Conservation (phyloP, 2,113 vertebrate genomes). For the Hippotragus niger region DNA sequence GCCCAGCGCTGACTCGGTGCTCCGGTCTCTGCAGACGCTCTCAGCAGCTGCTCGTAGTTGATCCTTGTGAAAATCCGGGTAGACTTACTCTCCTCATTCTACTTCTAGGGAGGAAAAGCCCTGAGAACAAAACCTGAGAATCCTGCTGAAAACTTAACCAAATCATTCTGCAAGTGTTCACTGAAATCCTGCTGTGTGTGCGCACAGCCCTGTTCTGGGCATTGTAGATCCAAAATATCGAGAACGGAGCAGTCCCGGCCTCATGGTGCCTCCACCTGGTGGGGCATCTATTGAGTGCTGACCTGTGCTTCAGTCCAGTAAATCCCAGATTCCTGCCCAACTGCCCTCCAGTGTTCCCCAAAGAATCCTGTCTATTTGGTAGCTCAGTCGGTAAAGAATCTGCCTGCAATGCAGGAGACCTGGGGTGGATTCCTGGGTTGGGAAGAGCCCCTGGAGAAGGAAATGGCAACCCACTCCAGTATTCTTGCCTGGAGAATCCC, state of each 20-base stretch:
- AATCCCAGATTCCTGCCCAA: neutral
- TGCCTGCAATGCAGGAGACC: neutral
- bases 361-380: neutral
- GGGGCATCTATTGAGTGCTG: neutral
- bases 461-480: neutral
- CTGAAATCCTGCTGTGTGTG: neutral
- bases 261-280: rapidly evolving
- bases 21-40: neutral
- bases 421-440: neutral
- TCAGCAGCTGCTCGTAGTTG: neutral
- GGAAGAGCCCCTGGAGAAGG: neutral
- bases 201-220: neutral
- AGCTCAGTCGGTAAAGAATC: neutral
- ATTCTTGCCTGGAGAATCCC: neutral
- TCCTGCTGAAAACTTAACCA: neutral
- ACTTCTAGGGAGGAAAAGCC: too few relatives aligned
- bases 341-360: neutral
- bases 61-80: neutral
- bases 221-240: neutral
- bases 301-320: neutral
- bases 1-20: rapidly evolving
- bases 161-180: neutral
- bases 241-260: neutral
- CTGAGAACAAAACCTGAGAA: neutral
- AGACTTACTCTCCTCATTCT: neutral